phyloP scores from a whole-genome alignment of 1,140 invertebrate genomes.

The Listronotus bonariensis region DNA sequence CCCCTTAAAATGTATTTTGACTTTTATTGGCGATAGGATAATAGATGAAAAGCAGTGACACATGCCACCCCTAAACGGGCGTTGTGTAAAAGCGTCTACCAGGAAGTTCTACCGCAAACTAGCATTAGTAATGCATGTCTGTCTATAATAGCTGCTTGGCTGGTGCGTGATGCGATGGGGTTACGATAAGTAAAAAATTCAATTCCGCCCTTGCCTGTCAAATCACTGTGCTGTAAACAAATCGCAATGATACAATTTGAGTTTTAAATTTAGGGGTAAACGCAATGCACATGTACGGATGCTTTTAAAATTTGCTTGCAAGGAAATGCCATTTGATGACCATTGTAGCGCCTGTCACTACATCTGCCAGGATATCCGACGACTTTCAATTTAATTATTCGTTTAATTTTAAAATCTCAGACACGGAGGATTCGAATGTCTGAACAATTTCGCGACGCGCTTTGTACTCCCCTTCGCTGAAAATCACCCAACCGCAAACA shows the following conservation, averaged over 20 bases:
- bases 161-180: constrained; percentile 42
- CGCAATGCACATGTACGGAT: constrained; percentile 33
- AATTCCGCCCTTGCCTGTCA: constrained; percentile 47
- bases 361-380: constrained; percentile 52
- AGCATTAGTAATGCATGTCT: constrained; percentile 49
- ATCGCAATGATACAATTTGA: constrained; percentile 51
- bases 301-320: constrained; percentile 44
- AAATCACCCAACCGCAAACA: constrained; percentile 21
- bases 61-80: constrained; percentile 7
- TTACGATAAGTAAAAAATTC: constrained; percentile 47
- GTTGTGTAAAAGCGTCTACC: constrained; percentile 26
- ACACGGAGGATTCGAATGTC: constrained; percentile 29
- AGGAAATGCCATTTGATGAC: constrained; percentile 48
- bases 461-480: constrained; percentile 9
- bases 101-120: constrained; percentile 41
- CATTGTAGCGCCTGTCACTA: constrained; percentile 46
- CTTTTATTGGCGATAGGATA: constrained; percentile 1
- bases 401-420: constrained; percentile 33
- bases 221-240: constrained; percentile 49
- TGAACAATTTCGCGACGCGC: constrained; percentile 15
- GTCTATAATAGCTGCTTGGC: constrained; percentile 35
- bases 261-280: constrained; percentile 48
- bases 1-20: too few relatives aligned
- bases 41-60: constrained; percentile 25
- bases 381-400: constrained; percentile 51